Conservation (phyloP, 2,797 vertebrate genomes). For the Leptodactylus fallax region DNA sequence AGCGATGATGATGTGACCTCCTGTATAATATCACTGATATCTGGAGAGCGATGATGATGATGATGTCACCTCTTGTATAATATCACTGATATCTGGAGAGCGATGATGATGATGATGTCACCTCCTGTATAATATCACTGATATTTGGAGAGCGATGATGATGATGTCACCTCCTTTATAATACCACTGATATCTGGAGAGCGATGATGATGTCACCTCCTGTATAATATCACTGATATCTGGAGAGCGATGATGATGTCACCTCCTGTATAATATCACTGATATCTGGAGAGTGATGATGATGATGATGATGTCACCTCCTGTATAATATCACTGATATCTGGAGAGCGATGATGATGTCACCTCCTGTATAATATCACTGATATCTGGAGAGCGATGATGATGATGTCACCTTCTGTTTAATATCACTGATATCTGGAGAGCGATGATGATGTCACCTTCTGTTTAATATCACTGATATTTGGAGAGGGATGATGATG, state of each 20-base stretch:
- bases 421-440: not conserved
- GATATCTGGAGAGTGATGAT: not conserved
- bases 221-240: not conserved
- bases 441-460: too few relatives aligned
- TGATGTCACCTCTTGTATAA: not conserved
- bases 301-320: not conserved
- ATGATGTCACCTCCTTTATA: not conserved
- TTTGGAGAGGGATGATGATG: too few relatives aligned
- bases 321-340: not conserved
- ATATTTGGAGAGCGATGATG: too few relatives aligned
- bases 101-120: too few relatives aligned
- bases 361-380: too few relatives aligned
- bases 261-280: not conserved
- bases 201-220: not conserved
- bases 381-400: too few relatives aligned
- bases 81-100: too few relatives aligned
- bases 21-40: not conserved
- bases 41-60: not conserved
- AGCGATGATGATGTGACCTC: not conserved
- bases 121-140: too few relatives aligned
- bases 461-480: not conserved
- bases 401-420: not conserved
- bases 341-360: too few relatives aligned
- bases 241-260: not conserved
- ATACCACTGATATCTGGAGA: not conserved